Conservation (phyloP, 92 coral and sea anemone genomes). For the Galaxea fascicularis region DNA sequence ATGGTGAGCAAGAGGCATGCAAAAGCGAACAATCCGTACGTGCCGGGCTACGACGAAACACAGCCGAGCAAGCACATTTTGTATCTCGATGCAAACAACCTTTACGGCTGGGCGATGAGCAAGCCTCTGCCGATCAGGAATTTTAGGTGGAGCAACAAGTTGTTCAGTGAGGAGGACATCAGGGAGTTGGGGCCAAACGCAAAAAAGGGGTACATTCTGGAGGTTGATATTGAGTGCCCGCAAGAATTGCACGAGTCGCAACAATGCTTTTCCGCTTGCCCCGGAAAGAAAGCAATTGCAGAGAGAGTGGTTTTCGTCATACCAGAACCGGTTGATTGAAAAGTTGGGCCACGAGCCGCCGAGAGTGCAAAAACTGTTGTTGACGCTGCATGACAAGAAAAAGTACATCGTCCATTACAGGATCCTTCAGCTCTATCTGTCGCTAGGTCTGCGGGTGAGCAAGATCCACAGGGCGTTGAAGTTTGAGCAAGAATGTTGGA, state of each 20-base stretch:
- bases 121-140: not conserved
- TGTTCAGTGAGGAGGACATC: no score
- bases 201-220: no score
- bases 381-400: no score
- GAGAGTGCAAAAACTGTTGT: no score
- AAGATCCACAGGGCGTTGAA: slow-evolving; percentile 28
- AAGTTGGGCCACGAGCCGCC: no score
- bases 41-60: no score
- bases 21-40: slow-evolving; percentile 20
- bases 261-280: not conserved
- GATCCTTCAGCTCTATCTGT: slow-evolving; percentile 21
- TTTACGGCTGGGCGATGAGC: not conserved
- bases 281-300: no score
- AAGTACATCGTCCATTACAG: slow-evolving; percentile 36
- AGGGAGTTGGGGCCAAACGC: no score
- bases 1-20: slow-evolving; percentile 39
- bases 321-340: slow-evolving; percentile 14
- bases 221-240: no score
- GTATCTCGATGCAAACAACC: not conserved
- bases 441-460: slow-evolving; percentile 19
- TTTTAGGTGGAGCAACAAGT: not conserved
- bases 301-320: not conserved
- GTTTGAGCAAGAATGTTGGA: no score
- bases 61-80: not conserved
- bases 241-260: not conserved